Evolutionary conservation across 2,113 vertebrate species (phyloP).

Genomic region (Scopus umbretta): DNA sequence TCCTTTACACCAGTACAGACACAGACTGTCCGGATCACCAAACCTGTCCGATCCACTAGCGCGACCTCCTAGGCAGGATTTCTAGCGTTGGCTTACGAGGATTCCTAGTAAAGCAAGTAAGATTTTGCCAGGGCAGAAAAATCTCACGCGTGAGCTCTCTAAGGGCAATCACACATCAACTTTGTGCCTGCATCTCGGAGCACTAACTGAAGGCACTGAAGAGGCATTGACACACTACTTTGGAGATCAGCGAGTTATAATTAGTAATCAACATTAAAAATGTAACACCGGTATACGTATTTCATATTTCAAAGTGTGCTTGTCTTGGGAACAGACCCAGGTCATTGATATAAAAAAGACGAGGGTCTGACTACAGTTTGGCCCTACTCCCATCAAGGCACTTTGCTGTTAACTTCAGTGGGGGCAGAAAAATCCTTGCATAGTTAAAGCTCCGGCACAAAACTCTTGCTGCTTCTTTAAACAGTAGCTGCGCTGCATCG

Average conservation of each 20-base stretch:
- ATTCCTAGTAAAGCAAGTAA: background rate
- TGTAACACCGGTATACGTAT: background rate
- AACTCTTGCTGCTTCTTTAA: background rate
- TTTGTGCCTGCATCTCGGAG: background rate
- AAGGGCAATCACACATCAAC: background rate
- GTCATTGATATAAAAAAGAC: background rate
- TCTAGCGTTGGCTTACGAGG: background rate
- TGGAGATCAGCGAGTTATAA: background rate
- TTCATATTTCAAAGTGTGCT: background rate
- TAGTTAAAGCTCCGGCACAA: background rate
- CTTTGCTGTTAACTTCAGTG: background rate
- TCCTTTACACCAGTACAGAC: background rate
- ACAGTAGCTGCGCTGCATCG: background rate
- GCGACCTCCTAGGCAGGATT: background rate
- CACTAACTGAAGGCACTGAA: background rate
- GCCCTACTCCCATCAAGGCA: background rate
- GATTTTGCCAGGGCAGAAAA: background rate
- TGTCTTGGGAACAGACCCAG: background rate
- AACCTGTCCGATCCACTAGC: rapidly evolving
- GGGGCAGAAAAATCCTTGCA: background rate
- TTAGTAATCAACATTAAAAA: background rate
- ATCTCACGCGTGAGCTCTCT: rapidly evolving
- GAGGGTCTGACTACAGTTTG: background rate
- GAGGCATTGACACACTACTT: background rate
- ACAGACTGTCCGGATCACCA: rapidly evolving